Evolutionary conservation across 1,140 invertebrate genomes (phyloP).

Genomic region (Lordiphosa mommai): DNA sequence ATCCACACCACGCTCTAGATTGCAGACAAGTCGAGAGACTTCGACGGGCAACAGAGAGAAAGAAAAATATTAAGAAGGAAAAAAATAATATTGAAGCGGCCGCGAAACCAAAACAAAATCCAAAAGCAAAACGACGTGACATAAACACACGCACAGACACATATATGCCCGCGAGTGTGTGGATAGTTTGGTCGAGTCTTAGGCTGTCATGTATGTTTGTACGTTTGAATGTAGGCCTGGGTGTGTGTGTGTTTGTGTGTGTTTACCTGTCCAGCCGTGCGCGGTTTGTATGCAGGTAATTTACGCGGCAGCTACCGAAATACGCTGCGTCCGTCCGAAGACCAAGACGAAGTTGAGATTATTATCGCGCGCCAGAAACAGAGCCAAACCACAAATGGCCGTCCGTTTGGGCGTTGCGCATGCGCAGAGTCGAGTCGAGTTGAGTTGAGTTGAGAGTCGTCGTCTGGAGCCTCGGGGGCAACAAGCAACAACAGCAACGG

Average conservation of each 20-base stretch:
- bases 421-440: constrained; percentile 46
- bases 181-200: too few species aligned
- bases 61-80: constrained; percentile 28
- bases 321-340: constrained; percentile 59
- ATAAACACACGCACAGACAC: constrained; percentile 40
- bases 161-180: background rate
- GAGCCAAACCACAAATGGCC: constrained; percentile 38
- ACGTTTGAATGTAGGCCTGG: constrained; percentile 16
- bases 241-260: constrained; percentile 24
- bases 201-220: constrained; percentile 9
- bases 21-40: constrained; percentile 25
- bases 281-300: constrained; percentile 76
- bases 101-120: constrained; percentile 53
- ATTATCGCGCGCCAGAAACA: constrained; percentile 77
- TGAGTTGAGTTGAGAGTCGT: constrained; percentile 20
- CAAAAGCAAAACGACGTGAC: constrained; percentile 64
- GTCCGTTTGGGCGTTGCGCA: constrained; percentile 38
- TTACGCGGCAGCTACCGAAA: constrained; percentile 79
- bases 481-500: constrained; percentile 5
- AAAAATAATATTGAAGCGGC: constrained; percentile 37
- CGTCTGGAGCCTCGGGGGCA: constrained; percentile 16
- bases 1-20: constrained; percentile 49
- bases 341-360: constrained; percentile 61
- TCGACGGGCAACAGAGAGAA: background rate
- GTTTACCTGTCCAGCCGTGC: constrained; percentile 60